Conservation (phyloP, 2,888 invertebrate genomes). For the Apamea crenata region DNA sequence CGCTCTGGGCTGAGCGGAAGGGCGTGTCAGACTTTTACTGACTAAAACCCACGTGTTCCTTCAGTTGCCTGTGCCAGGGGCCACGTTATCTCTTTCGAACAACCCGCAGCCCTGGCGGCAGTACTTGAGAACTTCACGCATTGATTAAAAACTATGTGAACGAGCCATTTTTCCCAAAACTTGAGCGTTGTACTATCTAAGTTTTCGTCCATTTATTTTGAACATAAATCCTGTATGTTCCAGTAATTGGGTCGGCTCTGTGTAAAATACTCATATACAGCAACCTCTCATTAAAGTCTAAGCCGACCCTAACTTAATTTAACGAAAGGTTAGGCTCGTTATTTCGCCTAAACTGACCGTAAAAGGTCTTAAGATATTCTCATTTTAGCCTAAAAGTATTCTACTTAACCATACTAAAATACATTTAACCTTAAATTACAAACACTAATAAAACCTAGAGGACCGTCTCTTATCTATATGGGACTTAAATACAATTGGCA, state of each 20-base stretch:
- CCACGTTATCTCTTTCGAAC: too few species aligned
- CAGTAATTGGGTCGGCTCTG: conserved; percentile 14
- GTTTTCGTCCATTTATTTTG: neutral
- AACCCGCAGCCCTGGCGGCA: too few species aligned
- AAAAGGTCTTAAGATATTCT: neutral
- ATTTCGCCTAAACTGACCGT: neutral
- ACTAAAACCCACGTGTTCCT: too few species aligned
- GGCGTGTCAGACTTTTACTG: too few species aligned
- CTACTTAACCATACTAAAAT: neutral
- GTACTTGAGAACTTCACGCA: neutral
- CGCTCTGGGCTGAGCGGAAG: too few species aligned
- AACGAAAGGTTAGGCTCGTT: conserved; percentile 23
- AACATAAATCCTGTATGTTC: neutral
- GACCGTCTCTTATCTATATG: neutral
- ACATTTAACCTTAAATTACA: neutral
- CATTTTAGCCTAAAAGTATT: neutral
- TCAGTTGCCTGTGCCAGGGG: too few species aligned
- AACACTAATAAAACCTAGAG: neutral
- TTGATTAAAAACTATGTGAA: neutral
- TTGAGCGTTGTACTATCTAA: neutral
- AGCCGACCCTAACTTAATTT: conserved; percentile 13
- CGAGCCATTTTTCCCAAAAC: neutral
- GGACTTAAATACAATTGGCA: neutral
- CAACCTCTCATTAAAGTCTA: conserved; percentile 19
- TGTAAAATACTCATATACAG: conserved; percentile 17